Percentiles rank a stretch among this genome's conserved stretches.
These are phyloP conservation scores for Phalacrocorax carbo DNA, from an alignment of 2,113 vertebrate species.

Conservation along the genomic window DNA sequence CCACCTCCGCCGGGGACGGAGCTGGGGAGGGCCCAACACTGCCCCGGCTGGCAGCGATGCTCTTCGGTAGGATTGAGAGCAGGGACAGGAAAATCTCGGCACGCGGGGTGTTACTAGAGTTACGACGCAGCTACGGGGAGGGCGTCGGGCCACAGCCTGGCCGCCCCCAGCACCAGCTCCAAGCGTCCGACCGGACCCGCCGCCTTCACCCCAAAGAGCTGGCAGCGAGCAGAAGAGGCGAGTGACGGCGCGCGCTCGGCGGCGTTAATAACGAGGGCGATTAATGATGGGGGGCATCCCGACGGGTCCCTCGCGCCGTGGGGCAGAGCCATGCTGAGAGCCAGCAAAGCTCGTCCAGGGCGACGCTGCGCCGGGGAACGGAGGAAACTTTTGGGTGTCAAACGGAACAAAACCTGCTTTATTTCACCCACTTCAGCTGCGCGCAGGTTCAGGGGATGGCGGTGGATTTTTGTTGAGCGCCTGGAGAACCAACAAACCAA, in stretches of 20 bases:
- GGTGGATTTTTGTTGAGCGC: not conserved
- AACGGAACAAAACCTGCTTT: not conserved
- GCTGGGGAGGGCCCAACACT: accelerated
- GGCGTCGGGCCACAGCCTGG: not conserved
- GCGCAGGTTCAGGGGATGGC: not conserved
- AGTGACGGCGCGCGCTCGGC: not conserved
- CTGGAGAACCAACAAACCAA: not conserved
- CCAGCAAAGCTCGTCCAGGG: not conserved
- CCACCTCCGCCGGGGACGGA: accelerated
- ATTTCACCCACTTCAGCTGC: not conserved
- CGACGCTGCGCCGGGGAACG: accelerated
- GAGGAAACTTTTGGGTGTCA: not conserved
- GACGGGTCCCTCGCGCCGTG: not conserved
- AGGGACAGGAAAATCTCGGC: not conserved
- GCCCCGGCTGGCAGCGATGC: not conserved
- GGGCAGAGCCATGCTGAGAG: accelerated
- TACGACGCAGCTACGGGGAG: accelerated
- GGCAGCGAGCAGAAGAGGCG: not conserved
- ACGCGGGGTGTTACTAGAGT: not conserved
- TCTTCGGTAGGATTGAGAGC: accelerated
- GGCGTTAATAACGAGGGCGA: not conserved
- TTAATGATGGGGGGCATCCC: not conserved
- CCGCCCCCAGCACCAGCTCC: accelerated
- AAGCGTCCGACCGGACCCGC: not conserved
- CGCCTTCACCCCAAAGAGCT: not conserved